These are phyloP conservation scores for Noctua pronuba DNA, from an alignment of 2,888 invertebrate species.

Conservation along the genomic window DNA sequence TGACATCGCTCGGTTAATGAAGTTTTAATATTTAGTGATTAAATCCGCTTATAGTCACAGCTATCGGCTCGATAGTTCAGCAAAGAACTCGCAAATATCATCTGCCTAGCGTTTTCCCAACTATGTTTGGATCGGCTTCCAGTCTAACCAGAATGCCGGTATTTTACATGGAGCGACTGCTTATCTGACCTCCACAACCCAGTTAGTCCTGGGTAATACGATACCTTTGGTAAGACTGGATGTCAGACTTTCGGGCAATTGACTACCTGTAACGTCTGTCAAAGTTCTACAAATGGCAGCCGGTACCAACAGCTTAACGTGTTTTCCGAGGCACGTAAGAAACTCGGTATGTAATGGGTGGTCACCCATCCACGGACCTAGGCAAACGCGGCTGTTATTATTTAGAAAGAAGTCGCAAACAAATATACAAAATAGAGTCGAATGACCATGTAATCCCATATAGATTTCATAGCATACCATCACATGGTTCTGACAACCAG, in stretches of 20 bases:
- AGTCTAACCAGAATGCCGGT: not conserved
- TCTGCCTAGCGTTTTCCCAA: not conserved
- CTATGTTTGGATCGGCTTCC: not conserved
- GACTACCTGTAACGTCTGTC: too few relatives aligned
- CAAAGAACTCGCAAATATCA: not conserved
- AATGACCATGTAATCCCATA: not conserved
- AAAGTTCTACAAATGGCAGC: too few relatives aligned
- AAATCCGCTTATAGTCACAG: not conserved
- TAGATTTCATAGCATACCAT: constrained; percentile 13
- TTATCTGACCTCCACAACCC: too few relatives aligned
- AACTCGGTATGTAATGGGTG: too few relatives aligned
- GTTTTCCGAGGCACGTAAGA: too few relatives aligned
- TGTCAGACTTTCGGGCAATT: too few relatives aligned
- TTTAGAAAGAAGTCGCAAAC: not conserved
- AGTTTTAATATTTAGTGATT: not conserved
- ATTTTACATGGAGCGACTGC: too few relatives aligned
- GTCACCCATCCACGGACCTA: not conserved
- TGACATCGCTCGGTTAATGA: not conserved
- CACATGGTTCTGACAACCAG: constrained; percentile 23
- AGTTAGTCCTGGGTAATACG: too few relatives aligned
- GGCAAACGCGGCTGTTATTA: not conserved
- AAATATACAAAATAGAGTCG: not conserved
- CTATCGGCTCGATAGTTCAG: not conserved
- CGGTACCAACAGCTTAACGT: too few relatives aligned
- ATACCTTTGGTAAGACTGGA: too few relatives aligned